Evolutionary conservation across 92 coral and sea anemone species (phyloP), one percentile per base, ranked within the genome.

Genomic region (Anthopleura xanthogrammica): DNA sequence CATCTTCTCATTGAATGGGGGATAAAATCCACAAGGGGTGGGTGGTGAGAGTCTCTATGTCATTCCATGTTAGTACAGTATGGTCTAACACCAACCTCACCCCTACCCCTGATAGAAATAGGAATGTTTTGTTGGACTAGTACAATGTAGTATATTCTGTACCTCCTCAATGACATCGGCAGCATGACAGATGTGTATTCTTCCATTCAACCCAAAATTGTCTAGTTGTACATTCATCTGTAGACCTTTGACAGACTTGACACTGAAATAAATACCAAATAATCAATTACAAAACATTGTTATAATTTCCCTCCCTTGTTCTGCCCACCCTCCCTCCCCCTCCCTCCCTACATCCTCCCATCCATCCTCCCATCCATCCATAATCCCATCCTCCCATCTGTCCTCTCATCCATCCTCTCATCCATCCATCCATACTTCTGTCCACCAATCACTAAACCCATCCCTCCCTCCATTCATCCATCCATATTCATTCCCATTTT

Each of bases 151-250:
- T 62, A 20, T 20, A 62, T 62, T 62, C 70, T 79, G 73, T 82
- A 96, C 99, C 98, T 96, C 94, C 9, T 48, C 62, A 17, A 89
- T 50, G 23, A 90, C 92, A 87, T 96, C 99, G 46, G 85, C 76
- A 62, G 86, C 77, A 41, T 90, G 91, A 40, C 93, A 88, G 76
- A 96, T 87, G 24, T 89, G 93, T n/a, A 96, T 92, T 80, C 99
- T 85, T 52, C 99, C 99, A 42, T 89, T 89, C 55, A 88, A 75
- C 71, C 87, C 86, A 24, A 95, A 89, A 22, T 92, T 91, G 42
- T 83, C 93, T 24, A 93, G 80, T 24, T 90, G 92, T 22, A 92
- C 95, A 84, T 94, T 90, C 88, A 96, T 72, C 75, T 96, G 97
- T 39, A 96, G 74, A 13, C 90, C 93, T 84, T 92, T 94, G 66